phyloP scores from a whole-genome alignment of 2,888 invertebrate genomes.

The Graphium colonna region DNA sequence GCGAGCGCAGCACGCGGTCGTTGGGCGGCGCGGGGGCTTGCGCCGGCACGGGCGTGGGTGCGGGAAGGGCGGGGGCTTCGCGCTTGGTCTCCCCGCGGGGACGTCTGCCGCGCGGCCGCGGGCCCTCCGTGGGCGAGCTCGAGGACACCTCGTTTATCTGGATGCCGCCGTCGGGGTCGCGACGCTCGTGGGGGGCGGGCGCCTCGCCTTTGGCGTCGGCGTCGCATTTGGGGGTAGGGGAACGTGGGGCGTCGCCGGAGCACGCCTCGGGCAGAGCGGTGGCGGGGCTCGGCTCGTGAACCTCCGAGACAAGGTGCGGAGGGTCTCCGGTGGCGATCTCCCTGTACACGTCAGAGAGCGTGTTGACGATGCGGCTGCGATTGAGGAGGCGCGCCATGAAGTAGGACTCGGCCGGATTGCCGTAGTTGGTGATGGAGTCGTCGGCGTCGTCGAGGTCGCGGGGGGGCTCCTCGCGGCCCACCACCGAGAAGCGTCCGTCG shows the following conservation, averaged over 20 bases:
- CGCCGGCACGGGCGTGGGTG: slow-evolving; percentile 82
- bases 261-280: slow-evolving; percentile 28
- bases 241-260: slow-evolving; percentile 25
- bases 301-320: slow-evolving; percentile 27
- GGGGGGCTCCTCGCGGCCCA: slow-evolving; percentile 36
- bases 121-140: slow-evolving; percentile 91
- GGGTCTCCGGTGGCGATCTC: slow-evolving; percentile 46
- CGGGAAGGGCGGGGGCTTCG: slow-evolving; percentile 42
- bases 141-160: slow-evolving; percentile 86
- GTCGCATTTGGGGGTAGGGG: slow-evolving; percentile 7
- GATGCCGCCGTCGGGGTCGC: slow-evolving; percentile 64
- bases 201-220: slow-evolving; percentile 15
- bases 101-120: slow-evolving; percentile 61
- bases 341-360: slow-evolving; percentile 61
- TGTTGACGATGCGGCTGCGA: slow-evolving; percentile 61
- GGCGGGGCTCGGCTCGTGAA: slow-evolving; percentile 32
- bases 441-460: slow-evolving; percentile 37
- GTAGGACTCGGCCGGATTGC: slow-evolving; percentile 71
- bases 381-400: slow-evolving; percentile 69
- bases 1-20: slow-evolving; percentile 69
- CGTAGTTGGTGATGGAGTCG: slow-evolving; percentile 62
- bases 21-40: slow-evolving; percentile 77
- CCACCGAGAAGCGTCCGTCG: slow-evolving; percentile 50
- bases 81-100: slow-evolving; percentile 38
- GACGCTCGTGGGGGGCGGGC: slow-evolving; percentile 28